Percentiles rank a stretch among this genome's conserved stretches.
Conservation (phyloP, 1,140 invertebrate species). For the Cydia fagiglandana region DNA sequence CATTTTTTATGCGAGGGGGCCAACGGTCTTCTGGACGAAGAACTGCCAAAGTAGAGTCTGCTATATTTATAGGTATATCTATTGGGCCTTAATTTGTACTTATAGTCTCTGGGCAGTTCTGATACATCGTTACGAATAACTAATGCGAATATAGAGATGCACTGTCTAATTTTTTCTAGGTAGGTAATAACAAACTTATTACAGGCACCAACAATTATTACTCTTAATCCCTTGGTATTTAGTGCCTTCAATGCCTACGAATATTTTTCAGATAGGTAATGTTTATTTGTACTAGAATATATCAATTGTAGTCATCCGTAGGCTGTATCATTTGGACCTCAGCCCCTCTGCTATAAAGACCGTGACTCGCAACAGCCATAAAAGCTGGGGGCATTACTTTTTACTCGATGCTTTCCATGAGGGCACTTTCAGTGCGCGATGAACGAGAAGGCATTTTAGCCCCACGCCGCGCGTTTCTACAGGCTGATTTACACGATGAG, state of each 20-base stretch:
- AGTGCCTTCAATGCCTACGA: no score
- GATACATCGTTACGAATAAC: neutral
- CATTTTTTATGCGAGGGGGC: constrained; percentile 78
- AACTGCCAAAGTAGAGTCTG: constrained; percentile 38
- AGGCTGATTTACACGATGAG: neutral
- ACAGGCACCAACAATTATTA: no score
- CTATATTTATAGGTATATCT: neutral
- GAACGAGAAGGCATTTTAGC: constrained; percentile 6
- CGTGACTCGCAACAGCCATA: constrained; percentile 77
- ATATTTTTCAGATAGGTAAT: neutral
- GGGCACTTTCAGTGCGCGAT: constrained; percentile 52
- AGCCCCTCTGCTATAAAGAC: constrained; percentile 72
- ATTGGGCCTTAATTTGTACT: neutral
- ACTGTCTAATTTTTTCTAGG: no score
- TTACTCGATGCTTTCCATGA: constrained; percentile 67
- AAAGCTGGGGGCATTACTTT: constrained; percentile 77
- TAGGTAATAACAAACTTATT: no score
- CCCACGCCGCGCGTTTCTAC: neutral
- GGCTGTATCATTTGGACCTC: neutral
- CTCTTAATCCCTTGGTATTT: no score
- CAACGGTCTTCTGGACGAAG: constrained; percentile 49
- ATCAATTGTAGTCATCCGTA: constrained; percentile 9
- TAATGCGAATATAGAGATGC: no score
- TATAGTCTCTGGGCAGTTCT: neutral
- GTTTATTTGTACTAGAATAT: neutral